A percentile compares a stretch with the other conserved stretches of the same genome.
Evolutionary conservation across 2,113 vertebrate genomes (phyloP).

Genomic region (Zosterops pallidus): DNA sequence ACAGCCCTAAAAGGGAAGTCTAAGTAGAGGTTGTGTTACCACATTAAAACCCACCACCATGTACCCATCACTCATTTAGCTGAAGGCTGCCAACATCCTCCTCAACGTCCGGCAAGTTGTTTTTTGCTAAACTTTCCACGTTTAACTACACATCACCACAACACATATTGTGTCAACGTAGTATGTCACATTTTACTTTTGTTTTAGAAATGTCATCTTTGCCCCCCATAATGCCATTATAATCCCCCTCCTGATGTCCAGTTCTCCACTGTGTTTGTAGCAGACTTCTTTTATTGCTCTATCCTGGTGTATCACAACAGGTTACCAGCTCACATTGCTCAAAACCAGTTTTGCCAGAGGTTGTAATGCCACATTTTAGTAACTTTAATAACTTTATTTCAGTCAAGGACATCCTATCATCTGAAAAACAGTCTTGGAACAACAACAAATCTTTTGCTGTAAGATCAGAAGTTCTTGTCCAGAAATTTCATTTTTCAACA

Average conservation of each 20-base stretch:
- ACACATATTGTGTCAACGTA: fast-evolving
- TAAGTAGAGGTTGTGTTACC: neutral
- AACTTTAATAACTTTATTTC: neutral
- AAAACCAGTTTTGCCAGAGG: neutral
- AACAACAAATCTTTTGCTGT: neutral
- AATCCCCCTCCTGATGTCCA: neutral
- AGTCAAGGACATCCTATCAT: neutral
- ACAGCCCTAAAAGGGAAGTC: neutral
- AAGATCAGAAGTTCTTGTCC: neutral
- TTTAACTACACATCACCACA: neutral
- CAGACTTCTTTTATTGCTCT: neutral
- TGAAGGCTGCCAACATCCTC: neutral
- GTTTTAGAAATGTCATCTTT: neutral
- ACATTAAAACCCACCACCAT: neutral
- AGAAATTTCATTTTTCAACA: neutral
- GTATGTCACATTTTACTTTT: neutral
- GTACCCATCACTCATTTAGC: neutral
- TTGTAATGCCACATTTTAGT: neutral
- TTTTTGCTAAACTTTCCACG: neutral
- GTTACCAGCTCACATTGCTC: neutral
- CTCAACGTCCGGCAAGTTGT: neutral
- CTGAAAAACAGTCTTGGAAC: neutral
- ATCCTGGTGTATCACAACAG: neutral
- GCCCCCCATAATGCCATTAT: neutral
- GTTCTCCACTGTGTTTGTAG: neutral